These are phyloP conservation scores for Trypoxylus dichotomus DNA, from an alignment of 1,140 invertebrate species.

Conservation along the genomic window DNA sequence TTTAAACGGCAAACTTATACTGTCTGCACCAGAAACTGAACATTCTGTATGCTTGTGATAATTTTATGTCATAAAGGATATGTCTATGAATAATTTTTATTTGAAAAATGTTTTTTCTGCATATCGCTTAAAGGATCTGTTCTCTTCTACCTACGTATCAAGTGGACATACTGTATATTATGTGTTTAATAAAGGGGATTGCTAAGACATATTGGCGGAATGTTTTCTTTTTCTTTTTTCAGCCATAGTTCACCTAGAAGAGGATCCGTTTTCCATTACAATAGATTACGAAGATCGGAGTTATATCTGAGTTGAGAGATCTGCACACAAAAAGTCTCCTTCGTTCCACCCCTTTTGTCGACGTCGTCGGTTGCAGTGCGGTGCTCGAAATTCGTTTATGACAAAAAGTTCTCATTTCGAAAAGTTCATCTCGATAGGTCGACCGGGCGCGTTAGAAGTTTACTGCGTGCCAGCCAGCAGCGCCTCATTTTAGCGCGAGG, in stretches of 20 bases:
- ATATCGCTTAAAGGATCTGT: too few species aligned
- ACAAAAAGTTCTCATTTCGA: not conserved
- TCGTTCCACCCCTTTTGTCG: not conserved
- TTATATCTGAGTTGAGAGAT: not conserved
- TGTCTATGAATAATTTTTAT: too few species aligned
- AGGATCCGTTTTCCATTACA: conserved; percentile 7
- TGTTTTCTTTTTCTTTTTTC: not conserved
- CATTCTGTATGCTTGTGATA: too few species aligned
- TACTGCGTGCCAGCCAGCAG: not conserved
- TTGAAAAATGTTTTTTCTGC: too few species aligned
- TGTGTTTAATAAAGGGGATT: not conserved
- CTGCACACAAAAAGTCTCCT: not conserved
- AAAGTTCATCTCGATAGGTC: conserved; percentile 1
- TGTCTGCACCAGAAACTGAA: too few species aligned
- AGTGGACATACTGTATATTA: too few species aligned
- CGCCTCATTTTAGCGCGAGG: not conserved
- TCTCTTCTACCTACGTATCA: too few species aligned
- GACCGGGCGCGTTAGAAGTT: not conserved
- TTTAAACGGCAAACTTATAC: too few species aligned
- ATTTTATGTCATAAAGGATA: too few species aligned
- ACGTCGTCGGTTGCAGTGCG: not conserved
- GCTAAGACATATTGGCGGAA: not conserved
- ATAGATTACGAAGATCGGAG: not conserved
- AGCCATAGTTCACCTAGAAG: not conserved
- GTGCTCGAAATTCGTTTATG: not conserved